These are phyloP conservation scores for Motacilla alba DNA, from an alignment of 2,113 vertebrate genomes.

Conservation along the genomic window DNA sequence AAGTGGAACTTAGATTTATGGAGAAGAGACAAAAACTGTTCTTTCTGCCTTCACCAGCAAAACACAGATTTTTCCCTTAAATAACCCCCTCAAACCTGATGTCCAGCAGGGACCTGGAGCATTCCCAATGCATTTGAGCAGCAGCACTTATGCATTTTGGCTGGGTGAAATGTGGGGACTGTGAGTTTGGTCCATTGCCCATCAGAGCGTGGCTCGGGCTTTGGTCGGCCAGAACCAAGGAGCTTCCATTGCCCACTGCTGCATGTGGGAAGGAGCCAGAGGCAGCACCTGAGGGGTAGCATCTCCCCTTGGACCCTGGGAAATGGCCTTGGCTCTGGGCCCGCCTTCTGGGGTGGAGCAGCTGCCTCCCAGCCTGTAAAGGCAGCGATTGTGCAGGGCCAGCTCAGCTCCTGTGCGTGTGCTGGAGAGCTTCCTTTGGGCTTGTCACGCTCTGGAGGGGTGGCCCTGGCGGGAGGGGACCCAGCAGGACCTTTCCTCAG, in stretches of 20 bases:
- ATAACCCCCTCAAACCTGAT: background rate
- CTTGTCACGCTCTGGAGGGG: background rate
- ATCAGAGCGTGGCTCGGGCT: rapidly evolving
- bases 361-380: background rate
- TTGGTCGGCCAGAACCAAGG: background rate
- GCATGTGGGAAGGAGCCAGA: rapidly evolving
- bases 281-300: background rate
- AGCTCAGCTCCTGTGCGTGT: rapidly evolving
- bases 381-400: background rate
- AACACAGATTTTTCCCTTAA: background rate
- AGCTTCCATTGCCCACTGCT: background rate
- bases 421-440: background rate
- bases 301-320: rapidly evolving
- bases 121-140: background rate
- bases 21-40: conserved; percentile 25
- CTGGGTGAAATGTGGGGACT: background rate
- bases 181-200: background rate
- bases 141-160: background rate
- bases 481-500: background rate
- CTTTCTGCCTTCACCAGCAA: background rate
- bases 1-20: conserved; percentile 48
- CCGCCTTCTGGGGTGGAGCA: background rate
- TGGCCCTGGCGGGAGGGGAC: too few relatives aligned
- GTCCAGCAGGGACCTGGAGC: background rate
- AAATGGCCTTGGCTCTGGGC: background rate